Evolutionary conservation across 30 jellyfish, hydroid and myxozoan species (phyloP).

Genomic region (Pelagia noctiluca): DNA sequence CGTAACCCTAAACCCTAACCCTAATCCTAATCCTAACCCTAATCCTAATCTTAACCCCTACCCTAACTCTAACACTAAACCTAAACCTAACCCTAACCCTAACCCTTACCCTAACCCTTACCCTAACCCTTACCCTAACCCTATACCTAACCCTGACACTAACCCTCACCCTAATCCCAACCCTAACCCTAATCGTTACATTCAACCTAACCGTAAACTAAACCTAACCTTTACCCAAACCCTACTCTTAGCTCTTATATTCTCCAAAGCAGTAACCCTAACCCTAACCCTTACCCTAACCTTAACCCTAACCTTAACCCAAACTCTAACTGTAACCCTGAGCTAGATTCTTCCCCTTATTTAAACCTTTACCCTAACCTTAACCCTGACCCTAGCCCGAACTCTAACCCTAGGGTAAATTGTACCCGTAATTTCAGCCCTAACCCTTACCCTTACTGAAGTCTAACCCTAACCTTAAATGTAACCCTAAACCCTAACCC

Average conservation of each 20-base stretch:
- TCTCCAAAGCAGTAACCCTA: too few species aligned
- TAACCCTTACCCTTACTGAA: slow-evolving; percentile 50
- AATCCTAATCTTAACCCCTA: slow-evolving; percentile 4
- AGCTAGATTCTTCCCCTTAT: too few species aligned
- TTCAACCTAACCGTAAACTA: slow-evolving; percentile 46
- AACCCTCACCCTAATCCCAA: slow-evolving; percentile 46
- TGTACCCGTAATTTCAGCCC: slow-evolving; percentile 43
- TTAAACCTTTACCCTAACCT: slow-evolving; percentile 55
- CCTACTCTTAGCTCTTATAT: too few species aligned
- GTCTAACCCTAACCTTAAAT: slow-evolving; percentile 65
- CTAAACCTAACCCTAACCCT: too few species aligned
- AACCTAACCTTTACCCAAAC: too few species aligned
- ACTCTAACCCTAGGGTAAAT: slow-evolving; percentile 37
- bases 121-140: too few species aligned
- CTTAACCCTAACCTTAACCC: slow-evolving; percentile 40
- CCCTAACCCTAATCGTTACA: slow-evolving; percentile 41
- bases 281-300: too few species aligned
- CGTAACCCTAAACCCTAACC: slow-evolving; percentile 13
- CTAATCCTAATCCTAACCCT: not conserved
- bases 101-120: too few species aligned
- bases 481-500: slow-evolving; percentile 68
- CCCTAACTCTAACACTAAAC: too few species aligned
- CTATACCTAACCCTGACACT: too few species aligned
- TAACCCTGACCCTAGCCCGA: slow-evolving; percentile 41
- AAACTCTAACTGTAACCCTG: too few species aligned